Evolutionary conservation across 1,140 invertebrate genomes (phyloP).

Genomic region (Stegodyphus dumicola): DNA sequence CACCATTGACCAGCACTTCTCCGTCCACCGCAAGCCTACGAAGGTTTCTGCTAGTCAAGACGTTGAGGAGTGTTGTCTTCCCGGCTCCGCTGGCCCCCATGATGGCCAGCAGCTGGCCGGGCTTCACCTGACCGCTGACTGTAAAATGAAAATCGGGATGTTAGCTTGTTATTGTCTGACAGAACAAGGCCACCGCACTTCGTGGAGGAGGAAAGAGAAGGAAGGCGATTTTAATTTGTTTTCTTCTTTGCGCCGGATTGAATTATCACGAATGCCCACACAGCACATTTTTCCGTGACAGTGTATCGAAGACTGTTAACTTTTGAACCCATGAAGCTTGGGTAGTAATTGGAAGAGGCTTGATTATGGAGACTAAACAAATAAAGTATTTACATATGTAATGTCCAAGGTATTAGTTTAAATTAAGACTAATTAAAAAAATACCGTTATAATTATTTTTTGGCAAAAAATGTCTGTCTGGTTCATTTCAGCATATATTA

Average conservation of each 20-base stretch:
- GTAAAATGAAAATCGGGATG: neutral
- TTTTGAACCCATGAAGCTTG: neutral
- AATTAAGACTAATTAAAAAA: no score
- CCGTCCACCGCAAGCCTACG: conserved; percentile 79
- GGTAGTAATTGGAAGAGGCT: no score
- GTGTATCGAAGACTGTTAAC: conserved; percentile 2
- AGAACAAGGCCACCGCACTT: neutral
- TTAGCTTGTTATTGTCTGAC: neutral
- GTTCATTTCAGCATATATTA: no score
- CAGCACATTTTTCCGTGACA: conserved; percentile 69
- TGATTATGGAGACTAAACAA: no score
- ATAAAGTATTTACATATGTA: no score
- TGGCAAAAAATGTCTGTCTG: no score
- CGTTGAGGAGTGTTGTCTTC: conserved; percentile 94
- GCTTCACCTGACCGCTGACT: conserved; percentile 88
- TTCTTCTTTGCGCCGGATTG: neutral
- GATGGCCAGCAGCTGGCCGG: conserved; percentile 89
- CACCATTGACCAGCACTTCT: conserved; percentile 77
- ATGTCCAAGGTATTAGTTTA: no score
- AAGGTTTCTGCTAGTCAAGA: conserved; percentile 83
- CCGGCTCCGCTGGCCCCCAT: conserved; percentile 96
- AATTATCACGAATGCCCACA: neutral
- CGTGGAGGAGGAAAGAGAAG: neutral
- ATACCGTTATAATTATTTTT: no score
- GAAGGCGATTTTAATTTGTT: neutral